Conservation (phyloP, 2,113 vertebrate species). For the Myotis davidii region DNA sequence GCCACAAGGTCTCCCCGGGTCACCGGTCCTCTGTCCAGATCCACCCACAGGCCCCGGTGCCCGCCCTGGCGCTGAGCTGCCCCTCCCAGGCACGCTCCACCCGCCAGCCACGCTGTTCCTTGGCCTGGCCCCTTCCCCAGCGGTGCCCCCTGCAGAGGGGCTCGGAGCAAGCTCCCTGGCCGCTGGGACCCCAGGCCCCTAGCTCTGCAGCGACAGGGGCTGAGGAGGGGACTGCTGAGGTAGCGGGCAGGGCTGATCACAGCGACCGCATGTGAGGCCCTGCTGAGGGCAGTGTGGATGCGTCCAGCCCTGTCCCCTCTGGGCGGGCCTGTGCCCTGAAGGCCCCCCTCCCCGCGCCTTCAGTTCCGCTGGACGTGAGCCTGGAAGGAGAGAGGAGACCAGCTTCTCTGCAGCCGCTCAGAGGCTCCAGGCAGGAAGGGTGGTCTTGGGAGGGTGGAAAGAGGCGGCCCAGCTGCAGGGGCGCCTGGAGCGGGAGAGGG, state of each 20-base stretch:
- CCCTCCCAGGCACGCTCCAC: accelerated
- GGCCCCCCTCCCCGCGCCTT: no score
- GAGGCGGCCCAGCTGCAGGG: accelerated
- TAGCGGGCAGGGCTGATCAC: accelerated
- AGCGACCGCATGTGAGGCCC: accelerated
- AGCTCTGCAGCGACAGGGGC: no score
- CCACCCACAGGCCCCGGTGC: accelerated
- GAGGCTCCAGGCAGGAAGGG: neutral
- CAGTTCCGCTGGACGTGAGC: neutral
- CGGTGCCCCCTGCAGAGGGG: no score
- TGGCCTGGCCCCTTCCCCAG: accelerated
- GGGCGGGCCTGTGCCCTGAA: accelerated
- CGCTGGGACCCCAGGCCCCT: neutral
- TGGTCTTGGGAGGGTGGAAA: neutral
- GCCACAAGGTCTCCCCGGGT: no score
- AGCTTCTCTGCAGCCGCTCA: neutral
- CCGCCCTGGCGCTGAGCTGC: neutral
- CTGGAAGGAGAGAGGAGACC: accelerated
- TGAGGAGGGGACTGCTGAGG: accelerated
- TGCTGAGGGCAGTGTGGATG: accelerated
- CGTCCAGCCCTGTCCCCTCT: accelerated
- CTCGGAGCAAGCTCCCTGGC: accelerated
- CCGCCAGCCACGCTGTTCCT: accelerated
- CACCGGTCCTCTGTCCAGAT: neutral
- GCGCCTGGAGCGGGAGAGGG: accelerated